Conservation (phyloP, 1,140 invertebrate genomes). For the Apis cerana region DNA sequence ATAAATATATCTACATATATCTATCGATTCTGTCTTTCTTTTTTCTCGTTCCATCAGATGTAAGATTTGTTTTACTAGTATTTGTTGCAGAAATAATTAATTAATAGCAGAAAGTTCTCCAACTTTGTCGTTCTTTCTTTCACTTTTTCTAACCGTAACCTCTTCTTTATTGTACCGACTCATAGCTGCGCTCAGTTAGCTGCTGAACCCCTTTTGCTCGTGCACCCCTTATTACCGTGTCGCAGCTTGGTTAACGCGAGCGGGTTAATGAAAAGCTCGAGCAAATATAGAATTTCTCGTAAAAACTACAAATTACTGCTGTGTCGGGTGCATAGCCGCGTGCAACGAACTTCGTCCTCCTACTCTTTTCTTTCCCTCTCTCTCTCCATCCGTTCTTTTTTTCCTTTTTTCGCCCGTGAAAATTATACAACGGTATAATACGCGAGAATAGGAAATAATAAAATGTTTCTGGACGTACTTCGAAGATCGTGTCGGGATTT, state of each 20-base stretch:
- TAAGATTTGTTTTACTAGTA: constrained; percentile 54
- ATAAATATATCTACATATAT: constrained; percentile 14
- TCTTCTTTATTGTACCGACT: constrained; percentile 20
- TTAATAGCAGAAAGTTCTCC: constrained; percentile 60
- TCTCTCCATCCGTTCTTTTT: not conserved
- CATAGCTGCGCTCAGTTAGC: constrained; percentile 49
- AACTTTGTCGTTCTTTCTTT: constrained; percentile 13
- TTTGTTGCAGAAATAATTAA: constrained; percentile 72
- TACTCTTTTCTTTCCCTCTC: not conserved
- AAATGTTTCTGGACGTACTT: constrained; percentile 46
- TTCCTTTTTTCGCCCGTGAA: constrained; percentile 40
- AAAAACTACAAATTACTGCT: constrained; percentile 68
- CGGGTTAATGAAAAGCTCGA: constrained; percentile 70
- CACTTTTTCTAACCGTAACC: constrained; percentile 18
- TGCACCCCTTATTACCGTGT: constrained; percentile 68
- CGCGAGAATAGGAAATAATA: constrained; percentile 54
- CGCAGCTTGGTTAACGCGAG: constrained; percentile 67
- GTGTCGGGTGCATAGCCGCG: constrained; percentile 43
- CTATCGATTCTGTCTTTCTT: not conserved
- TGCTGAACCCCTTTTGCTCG: constrained; percentile 47
- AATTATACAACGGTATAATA: constrained; percentile 62
- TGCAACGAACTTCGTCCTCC: constrained; percentile 29
- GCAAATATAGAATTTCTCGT: constrained; percentile 69
- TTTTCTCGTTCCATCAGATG: constrained; percentile 10
- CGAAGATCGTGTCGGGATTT: constrained; percentile 55